Base-by-base conservation (phyloP, 2,888 invertebrate genomes). In the Parochlus steinenii region DNA sequence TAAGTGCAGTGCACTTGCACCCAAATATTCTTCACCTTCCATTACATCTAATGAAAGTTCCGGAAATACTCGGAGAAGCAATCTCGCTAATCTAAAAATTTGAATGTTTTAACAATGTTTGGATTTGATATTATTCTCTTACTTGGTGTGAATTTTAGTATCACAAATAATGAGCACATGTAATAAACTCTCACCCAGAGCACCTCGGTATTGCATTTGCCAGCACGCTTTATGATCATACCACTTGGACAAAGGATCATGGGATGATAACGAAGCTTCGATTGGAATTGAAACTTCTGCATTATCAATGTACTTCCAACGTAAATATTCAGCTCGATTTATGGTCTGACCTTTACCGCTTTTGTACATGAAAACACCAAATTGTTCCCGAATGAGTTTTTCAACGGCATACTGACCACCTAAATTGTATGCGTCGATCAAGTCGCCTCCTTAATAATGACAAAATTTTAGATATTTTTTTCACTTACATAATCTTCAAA, bases 21-120 rank as follows among this genome's bases (percentile, higher is more conserved):
- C 93, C 51, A 90, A 71, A 62, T 95, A 95, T 61, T 97, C 95
- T 56, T 93, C 92, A 0, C 93, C 93, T 62, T 97, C 92, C 37
- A 97, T 93, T 3, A 92, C 81, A 58, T 98, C 97, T 39, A 89
- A 63, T 0, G 86, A 80, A 41, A 95, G 60, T 47, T 81, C 82
- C 0, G 95, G 92, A 53, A 85, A 97, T 50, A 87, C 80, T 52
- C 85, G 80, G 14, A 98, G 68, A 38, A 98, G 61, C 4, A 87
- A 81, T 43, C 90, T 71, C 0, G 93, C 93, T 37, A 98, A 64
- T 45, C 36, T 36, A 17, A 15, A 19, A 28, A 34, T 5, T 29
- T 5, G 31, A 3, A 28, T 24, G 23, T 10, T 30, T 22, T 17
- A 33, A 11, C 29, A n/a, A 15, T 15, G 33, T 5, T 12, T 18